Base-by-base conservation (phyloP, 2,113 vertebrate species). In the Steatornis caripensis region DNA sequence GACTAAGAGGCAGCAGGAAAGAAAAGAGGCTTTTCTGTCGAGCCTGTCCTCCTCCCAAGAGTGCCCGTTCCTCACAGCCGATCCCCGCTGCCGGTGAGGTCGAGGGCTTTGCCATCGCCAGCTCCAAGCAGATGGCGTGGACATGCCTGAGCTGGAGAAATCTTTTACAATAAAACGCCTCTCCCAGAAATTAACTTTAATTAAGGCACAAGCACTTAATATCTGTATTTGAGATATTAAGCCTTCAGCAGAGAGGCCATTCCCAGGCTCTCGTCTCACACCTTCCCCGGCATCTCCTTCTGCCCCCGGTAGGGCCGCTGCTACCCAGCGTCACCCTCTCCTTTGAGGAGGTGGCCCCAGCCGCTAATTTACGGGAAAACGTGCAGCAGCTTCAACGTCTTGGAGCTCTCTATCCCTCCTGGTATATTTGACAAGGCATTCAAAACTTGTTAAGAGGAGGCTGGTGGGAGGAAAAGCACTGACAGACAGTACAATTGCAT, bases 101-200 rank as follows among this genome's bases (percentile, higher is more conserved):
- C 4, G 1, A 84, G 68, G 41, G 53, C 58, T 90, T 39, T 74
- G 37, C 79, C 85, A 48, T 65, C 6, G 0, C 32, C 11, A 26
- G 61, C 75, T 74, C 90, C 4, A 2, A 87, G 87, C 92, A 97
- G 95, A 95, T 97, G 93, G 95, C 1, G 3, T 4, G 70, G 93
- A 87, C 88, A 94, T 9, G 87, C 92, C 87, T 90, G 94, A 90
- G 85, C 86, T 84, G 88, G 78, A 91, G 84, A 90, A 90, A 91
- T 57, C 83, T 89, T 88, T 41, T 43, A 57, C 85, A 85, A 94
- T 91, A 86, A 95, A 96, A 90, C 0, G 36, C 87, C 57, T 96
- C 92, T 95, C 85, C 88, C 88, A 93, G 77, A 97, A 97, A 96
- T 97, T 93, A 95, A 89, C 84, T 94, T 92, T 93, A 95, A 97